Conservation (phyloP, 2,797 vertebrate species). For the Picus viridis region DNA sequence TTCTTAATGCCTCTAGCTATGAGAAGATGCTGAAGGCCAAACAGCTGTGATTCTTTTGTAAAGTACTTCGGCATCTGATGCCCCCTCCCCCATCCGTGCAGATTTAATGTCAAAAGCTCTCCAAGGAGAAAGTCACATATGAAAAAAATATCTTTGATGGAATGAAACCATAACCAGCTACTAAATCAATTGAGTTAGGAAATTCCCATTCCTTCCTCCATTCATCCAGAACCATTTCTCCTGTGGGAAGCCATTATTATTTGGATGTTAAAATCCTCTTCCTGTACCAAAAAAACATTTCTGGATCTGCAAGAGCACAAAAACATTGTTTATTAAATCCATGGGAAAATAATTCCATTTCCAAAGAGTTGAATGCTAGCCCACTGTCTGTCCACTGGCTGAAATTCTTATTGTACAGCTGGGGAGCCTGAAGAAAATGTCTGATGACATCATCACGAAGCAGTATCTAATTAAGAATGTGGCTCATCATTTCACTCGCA, state of each 20-base stretch:
- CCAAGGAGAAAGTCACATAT: conserved; percentile 67
- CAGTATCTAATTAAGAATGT: conserved; percentile 25
- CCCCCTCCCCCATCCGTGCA: conserved; percentile 53
- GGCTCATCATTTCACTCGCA: conserved; percentile 59
- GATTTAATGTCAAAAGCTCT: conserved; percentile 61
- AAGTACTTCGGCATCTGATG: conserved; percentile 80
- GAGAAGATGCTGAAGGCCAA: conserved; percentile 81
- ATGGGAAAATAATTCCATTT: conserved; percentile 64
- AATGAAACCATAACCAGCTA: conserved; percentile 69
- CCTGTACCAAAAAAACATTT: conserved; percentile 59
- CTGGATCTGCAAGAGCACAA: conserved; percentile 53
- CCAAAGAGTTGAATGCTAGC: conserved; percentile 15
- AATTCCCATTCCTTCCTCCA: conserved; percentile 70
- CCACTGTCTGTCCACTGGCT: conserved; percentile 44
- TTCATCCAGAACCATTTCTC: conserved; percentile 67
- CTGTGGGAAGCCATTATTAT: conserved; percentile 72
- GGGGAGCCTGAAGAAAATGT: conserved; percentile 27
- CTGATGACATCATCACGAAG: conserved; percentile 55
- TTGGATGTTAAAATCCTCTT: conserved; percentile 73
- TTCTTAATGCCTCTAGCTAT: conserved; percentile 78
- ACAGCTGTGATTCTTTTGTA: conserved; percentile 85
- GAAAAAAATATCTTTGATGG: conserved; percentile 76
- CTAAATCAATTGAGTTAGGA: conserved; percentile 71
- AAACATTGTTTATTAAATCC: conserved; percentile 60
- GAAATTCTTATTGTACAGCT: conserved; percentile 14